Evolutionary conservation across 2,888 invertebrate species (phyloP).

Genomic region (Lasioglossum vierecki): DNA sequence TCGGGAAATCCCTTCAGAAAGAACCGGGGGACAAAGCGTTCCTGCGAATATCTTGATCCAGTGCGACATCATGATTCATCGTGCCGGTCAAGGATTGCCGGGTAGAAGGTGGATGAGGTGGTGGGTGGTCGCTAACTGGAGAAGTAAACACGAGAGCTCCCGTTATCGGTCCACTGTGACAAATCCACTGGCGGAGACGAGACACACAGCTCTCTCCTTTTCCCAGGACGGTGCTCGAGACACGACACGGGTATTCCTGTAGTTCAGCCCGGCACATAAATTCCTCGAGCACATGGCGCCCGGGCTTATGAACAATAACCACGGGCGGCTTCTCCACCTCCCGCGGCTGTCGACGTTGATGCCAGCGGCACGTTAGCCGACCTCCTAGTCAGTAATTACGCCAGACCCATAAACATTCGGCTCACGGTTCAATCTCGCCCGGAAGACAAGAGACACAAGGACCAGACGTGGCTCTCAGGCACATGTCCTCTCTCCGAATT

Average conservation of each 20-base stretch:
- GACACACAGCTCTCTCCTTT: constrained; percentile 27
- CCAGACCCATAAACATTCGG: constrained; percentile 76
- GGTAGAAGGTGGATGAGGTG: background rate
- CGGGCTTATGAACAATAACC: constrained; percentile 82
- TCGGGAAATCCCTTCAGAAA: background rate
- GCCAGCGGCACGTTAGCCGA: constrained; percentile 67
- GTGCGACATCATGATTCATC: constrained; percentile 52
- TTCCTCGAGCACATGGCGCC: constrained; percentile 79
- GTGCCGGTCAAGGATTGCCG: constrained; percentile 32
- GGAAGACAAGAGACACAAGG: constrained; percentile 55
- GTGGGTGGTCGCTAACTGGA: constrained; percentile 24
- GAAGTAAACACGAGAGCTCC: constrained; percentile 50
- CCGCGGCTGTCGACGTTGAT: constrained; percentile 54
- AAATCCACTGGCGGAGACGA: constrained; percentile 47
- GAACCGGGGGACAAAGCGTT: constrained; percentile 16
- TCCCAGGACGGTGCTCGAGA: constrained; percentile 26
- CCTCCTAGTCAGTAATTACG: constrained; percentile 79
- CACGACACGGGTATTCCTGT: constrained; percentile 50
- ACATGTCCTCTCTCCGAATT: constrained; percentile 18
- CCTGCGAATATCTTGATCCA: constrained; percentile 27
- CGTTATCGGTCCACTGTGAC: constrained; percentile 58
- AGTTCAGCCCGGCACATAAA: constrained; percentile 78
- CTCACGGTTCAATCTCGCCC: constrained; percentile 77
- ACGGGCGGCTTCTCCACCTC: constrained; percentile 54
- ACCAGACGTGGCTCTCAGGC: constrained; percentile 55